Evolutionary conservation across 2,113 vertebrate genomes (phyloP), one percentile per base, ranked within the genome.

Genomic region (Catharus bicknelli): DNA sequence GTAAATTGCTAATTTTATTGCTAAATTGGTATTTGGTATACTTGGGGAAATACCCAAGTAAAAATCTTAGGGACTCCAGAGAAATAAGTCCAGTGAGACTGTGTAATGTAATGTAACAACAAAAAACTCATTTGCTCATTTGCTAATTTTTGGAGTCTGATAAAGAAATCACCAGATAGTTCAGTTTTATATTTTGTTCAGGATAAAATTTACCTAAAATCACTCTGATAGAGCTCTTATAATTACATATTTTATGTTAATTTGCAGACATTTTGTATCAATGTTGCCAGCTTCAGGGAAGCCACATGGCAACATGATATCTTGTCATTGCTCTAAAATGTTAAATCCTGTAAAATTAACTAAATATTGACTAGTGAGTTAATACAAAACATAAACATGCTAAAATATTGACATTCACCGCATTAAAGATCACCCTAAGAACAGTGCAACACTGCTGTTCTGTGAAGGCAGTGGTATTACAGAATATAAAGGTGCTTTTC

Each of bases 201-300:
- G 82, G 79, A 72, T 70, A 91, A 95, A 97, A 94, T 75, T 94
- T 93, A 94, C 53, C 66, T 96, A 93, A 95, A 97, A 94, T 94
- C 72, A 67, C 59, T 95, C 77, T 67, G 79, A 73, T 90, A 89
- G 16, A 86, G 68, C 73, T 90, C 57, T 92, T 88, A 90, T 66
- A 93, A 95, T 96, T 93, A 79, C 62, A 80, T 63, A 62, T 88
- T 83, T 27, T 54, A 18, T 26, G 29, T 54, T 75, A 27, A 34
- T 54, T 82, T 82, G 85, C 88, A 96, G 72, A 84, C 47, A 96
- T 94, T 97, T 93, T 38, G 29, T 78, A 95, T 80, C 79, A 70
- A 61, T 58, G 51, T 11, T 47, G 63, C 64, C 90, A 88, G 8
- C 80, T 93, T 57, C 63, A 88, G 93, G 68, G 79, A 96, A 97